Base-by-base conservation (phyloP, 2,113 vertebrate genomes). In the Dromiciops gliroides region DNA sequence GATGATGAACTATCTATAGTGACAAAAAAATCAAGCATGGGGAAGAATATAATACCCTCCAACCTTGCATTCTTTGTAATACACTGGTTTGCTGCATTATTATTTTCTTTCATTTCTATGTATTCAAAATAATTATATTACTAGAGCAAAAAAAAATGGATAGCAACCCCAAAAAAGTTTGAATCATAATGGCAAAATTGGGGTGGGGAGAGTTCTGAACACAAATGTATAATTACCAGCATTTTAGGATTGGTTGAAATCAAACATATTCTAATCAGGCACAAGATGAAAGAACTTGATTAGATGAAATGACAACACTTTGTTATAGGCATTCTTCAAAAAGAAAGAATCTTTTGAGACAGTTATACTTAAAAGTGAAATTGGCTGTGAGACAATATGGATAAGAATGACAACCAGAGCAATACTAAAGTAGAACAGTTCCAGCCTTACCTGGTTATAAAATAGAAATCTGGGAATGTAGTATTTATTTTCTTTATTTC, bases 1-100 rank as follows among this genome's bases (percentile, higher is more conserved):
- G 75, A 94, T 50, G 94, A 92, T 97, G 93, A 95, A 97, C 96
- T 97, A 51, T n/a, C 4, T n/a, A n/a, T 5, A n/a, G 37, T 5
- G 8, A 75, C 0, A 67, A 75, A 67, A 67, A 75, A n/a, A 19
- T 16, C 37, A 89, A 94, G 93, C 90, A 95, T 48, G 48, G 95
- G 92, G 92, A 96, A 50, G 12, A 94, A 75, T 95, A n/a, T 75
- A 75, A n/a, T 37, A 67, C 5, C 25, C 26, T 97, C 95, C 53
- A 67, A 96, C 95, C 93, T 22, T 97, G 91, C 96, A 25, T 98
- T 94, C 37, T 50, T 51, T 50, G 0, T 19, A 89, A 50, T 94
- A 91, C 31, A 60, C 53, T 97, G 31, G 26, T 67, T 93, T 94
- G 95, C 91, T 90, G 91, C 89, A 92, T 19, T 47, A 53, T 95